A percentile compares a stretch with the other conserved stretches of the same genome.
Conservation (phyloP, 1,140 invertebrate genomes). For the Trichomalopsis sarcophagae region DNA sequence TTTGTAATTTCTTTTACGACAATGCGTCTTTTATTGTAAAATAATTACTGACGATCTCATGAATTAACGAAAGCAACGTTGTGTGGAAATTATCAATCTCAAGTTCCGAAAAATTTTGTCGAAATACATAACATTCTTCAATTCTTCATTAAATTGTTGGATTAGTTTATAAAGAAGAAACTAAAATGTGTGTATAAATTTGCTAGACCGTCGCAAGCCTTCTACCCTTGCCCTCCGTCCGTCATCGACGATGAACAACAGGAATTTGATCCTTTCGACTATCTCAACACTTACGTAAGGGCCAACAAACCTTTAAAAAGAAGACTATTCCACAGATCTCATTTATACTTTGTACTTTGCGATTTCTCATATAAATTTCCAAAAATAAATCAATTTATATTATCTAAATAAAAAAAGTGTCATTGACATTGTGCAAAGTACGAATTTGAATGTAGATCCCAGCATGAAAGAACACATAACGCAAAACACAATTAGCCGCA, state of each 20-base stretch:
- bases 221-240: constrained; percentile 81
- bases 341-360: constrained; percentile 6
- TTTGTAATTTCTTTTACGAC: too few relatives aligned
- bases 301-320: neutral
- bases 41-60: neutral
- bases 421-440: neutral
- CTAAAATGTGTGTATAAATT: neutral
- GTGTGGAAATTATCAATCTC: too few relatives aligned
- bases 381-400: neutral
- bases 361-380: neutral
- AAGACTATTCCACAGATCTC: neutral
- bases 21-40: too few relatives aligned
- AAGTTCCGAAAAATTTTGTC: too few relatives aligned
- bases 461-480: neutral
- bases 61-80: neutral
- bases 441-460: neutral
- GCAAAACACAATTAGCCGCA: neutral
- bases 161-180: neutral
- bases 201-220: constrained; percentile 76
- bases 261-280: constrained; percentile 77
- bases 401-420: neutral
- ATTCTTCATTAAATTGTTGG: neutral
- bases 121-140: too few relatives aligned
- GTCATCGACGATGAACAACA: constrained; percentile 74
- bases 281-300: constrained; percentile 78